Base-by-base conservation (phyloP, 2,797 vertebrate species). In the Gymnopithys bicolor region DNA sequence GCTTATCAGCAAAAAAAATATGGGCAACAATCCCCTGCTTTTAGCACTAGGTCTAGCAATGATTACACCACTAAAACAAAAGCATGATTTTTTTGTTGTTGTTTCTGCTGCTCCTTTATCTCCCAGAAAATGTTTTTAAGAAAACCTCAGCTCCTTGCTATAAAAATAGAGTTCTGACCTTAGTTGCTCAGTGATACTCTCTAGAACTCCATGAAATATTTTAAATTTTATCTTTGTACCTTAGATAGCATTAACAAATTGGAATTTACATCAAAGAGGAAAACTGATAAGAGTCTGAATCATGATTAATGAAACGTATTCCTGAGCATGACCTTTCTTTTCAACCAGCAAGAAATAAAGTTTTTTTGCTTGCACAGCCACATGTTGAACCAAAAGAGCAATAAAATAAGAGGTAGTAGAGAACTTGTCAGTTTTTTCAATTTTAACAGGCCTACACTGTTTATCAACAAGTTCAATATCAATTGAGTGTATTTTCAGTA, bases 401-500 rank as follows among this genome's bases (percentile, higher is more conserved):
- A 62, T 66, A 94, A 95, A 90, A 60, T 63, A 84, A 83, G 13
- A 46, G 14, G 33, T 23, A 93, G 46, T 37, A 87, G 80, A 81
- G 25, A 49, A 66, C 35, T 94, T 75, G 39, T 49, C 52, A 71
- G 53, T 81, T 91, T 78, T 84, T 66, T 73, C 70, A 78, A 19
- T 89, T 91, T 93, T 84, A 92, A 43, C 43, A 71, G 69, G 18
- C 9, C 69, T 92, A 37, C 30, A 24, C 18, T 90, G 13, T 27
- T 90, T 32, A 62, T 69, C 71, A 92, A 55, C 55, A 87, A 91
- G 12, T 58, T 93, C 77, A 76, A 3, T 66, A 90, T 58, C 33
- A 59, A n/a, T 33, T 41, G 48, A 88, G 33, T 63, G 13, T 63
- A 76, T 95, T 94, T 96, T 78, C 63, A 88, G 69, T 68, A 87